phyloP scores from a whole-genome alignment of 1,140 invertebrate species.

The Drosophila yakuba region DNA sequence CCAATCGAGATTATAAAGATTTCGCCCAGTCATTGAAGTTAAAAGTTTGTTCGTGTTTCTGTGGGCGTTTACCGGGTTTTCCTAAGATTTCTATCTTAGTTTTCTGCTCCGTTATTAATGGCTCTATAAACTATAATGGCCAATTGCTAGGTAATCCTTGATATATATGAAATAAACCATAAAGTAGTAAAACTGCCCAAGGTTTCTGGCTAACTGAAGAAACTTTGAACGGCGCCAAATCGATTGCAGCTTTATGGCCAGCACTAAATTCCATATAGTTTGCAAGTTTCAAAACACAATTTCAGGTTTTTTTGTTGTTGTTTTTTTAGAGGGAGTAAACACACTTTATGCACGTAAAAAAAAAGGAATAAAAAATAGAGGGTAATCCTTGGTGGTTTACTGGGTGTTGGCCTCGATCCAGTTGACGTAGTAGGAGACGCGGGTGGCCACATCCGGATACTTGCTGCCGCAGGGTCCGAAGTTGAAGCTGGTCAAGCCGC shows the following conservation, averaged over 20 bases:
- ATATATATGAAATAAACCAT: too few relatives aligned
- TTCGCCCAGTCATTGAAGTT: constrained; percentile 3
- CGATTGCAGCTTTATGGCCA: constrained; percentile 10
- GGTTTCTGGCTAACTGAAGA: background rate
- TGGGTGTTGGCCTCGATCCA: constrained; percentile 58
- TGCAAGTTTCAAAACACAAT: background rate
- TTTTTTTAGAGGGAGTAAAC: background rate
- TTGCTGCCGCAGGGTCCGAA: constrained; percentile 71
- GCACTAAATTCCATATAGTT: constrained; percentile 16
- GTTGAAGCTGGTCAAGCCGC: constrained; percentile 63
- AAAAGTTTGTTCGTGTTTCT: background rate
- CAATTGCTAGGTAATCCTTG: constrained; percentile 9
- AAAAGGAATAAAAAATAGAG: constrained; percentile 49
- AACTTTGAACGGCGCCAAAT: constrained; percentile 29
- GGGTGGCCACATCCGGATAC: constrained; percentile 62
- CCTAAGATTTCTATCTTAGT: constrained; percentile 1
- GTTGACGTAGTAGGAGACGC: constrained; percentile 48
- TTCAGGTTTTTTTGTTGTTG: background rate
- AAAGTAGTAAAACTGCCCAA: background rate
- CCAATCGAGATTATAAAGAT: background rate
- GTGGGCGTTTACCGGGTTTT: constrained; percentile 3
- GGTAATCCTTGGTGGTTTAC: constrained; percentile 7
- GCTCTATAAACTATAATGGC: background rate
- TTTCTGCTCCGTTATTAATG: background rate
- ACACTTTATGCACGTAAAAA: constrained; percentile 59